Base-by-base conservation (phyloP, 2,888 invertebrate species). In the Elgonia sp. region DNA sequence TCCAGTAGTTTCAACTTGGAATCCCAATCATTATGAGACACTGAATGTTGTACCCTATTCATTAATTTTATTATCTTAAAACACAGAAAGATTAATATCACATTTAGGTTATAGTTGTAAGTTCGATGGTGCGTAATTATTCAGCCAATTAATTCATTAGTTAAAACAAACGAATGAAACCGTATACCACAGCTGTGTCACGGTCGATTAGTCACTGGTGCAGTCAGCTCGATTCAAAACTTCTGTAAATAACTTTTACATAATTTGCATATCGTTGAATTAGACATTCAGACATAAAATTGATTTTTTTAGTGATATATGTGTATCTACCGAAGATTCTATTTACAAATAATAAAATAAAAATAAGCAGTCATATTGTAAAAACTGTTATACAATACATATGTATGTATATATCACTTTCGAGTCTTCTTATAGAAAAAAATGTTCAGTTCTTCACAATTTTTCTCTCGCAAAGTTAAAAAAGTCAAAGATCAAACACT, bases 401-500 rank as follows among this genome's bases (percentile, higher is more conserved):
- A 29, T 5, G 29, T 29, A 29, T 3, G 5, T 1, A 29, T 5
- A 5, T 29, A 29, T 3, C 1, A 29, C 29, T 29, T 29, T 29
- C 29, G 1, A 29, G 29, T 29, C 29, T 29, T 29, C 29, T 29
- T 29, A 29, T 29, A 29, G 29, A 29, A 29, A 29, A 29, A 5
- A 29, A 29, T 3, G 1, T 29, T 29, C 29, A 46, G 39, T 80
- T 85, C 37, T 67, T 63, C 73, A 29, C 80, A 63, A 80, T 79
- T 80, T 80, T 85, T 85, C 69, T 29, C 62, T 63, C 29, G 21
- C 46, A 60, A 79, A 80, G 69, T 79, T 85, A 62, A 65, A 72
- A 75, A 85, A 80, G 80, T 85, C 80, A 80, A 62, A 73, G 85
- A 85, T 85, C 85, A 62, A 85, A 75, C 75, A 57, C 60, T 40